These are phyloP conservation scores for Stenodera caucasica DNA, from an alignment of 2,888 invertebrate species.

Conservation along the genomic window DNA sequence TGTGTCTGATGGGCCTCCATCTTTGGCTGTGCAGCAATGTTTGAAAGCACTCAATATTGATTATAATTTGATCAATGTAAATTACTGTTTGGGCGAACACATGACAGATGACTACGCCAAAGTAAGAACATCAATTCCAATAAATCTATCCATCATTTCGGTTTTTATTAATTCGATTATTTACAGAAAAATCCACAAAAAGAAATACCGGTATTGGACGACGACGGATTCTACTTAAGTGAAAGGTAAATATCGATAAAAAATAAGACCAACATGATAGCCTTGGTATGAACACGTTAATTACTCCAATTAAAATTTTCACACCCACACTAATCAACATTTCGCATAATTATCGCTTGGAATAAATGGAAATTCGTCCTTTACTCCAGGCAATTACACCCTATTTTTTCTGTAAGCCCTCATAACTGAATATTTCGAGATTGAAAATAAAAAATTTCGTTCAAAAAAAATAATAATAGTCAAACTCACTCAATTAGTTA, in stretches of 20 bases:
- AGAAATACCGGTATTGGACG: slow-evolving; percentile 77
- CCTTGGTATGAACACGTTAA: neutral
- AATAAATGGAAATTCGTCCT: no score
- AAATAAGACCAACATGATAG: neutral
- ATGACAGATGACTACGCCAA: slow-evolving; percentile 70
- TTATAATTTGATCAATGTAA: slow-evolving; percentile 67
- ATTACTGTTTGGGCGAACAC: slow-evolving; percentile 73
- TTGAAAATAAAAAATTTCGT: no score
- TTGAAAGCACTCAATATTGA: slow-evolving; percentile 67
- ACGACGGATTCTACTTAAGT: slow-evolving; percentile 74
- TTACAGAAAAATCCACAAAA: slow-evolving; percentile 76
- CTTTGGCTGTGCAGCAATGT: slow-evolving; percentile 71
- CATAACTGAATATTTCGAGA: no score
- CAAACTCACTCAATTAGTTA: no score
- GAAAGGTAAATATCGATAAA: slow-evolving; percentile 61
- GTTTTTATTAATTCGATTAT: slow-evolving; percentile 23
- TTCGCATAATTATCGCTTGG: no score
- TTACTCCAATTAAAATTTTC: no score
- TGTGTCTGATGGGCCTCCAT: slow-evolving; percentile 78
- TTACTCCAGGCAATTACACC: no score
- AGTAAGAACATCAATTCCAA: slow-evolving; percentile 53
- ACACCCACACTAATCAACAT: no score
- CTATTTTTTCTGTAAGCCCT: no score
- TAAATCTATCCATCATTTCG: slow-evolving; percentile 2
- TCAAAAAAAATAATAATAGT: no score